phyloP scores from a whole-genome alignment of 1,140 invertebrate species.

The Sarcophaga bullata region DNA sequence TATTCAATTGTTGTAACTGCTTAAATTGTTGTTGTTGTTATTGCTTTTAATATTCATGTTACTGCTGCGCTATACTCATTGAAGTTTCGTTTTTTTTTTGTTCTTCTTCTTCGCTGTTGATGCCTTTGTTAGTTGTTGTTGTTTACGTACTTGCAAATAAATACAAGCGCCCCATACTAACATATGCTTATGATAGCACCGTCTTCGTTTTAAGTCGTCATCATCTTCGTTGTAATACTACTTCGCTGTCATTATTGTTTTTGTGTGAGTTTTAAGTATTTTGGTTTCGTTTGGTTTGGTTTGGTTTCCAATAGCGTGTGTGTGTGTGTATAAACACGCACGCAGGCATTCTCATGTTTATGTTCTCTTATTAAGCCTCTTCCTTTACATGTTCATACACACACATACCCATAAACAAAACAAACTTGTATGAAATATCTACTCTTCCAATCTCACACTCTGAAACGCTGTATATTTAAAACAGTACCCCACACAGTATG shows the following conservation, averaged over 20 bases:
- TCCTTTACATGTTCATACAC: neutral
- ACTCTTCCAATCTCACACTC: neutral
- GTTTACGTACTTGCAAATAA: too few species aligned
- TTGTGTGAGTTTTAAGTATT: neutral
- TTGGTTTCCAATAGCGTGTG: neutral
- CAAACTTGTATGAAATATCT: neutral
- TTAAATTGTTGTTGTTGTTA: neutral
- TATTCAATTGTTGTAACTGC: neutral
- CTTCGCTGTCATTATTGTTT: neutral
- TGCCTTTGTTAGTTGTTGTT: neutral
- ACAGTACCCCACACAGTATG: neutral
- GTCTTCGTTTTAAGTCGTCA: slow-evolving; percentile 9
- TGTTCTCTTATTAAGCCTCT: neutral
- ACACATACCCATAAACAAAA: neutral
- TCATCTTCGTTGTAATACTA: neutral
- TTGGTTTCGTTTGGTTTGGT: neutral
- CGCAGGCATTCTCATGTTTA: neutral
- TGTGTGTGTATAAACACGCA: neutral
- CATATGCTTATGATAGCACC: neutral
- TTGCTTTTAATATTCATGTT: neutral
- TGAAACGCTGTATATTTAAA: neutral
- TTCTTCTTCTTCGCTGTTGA: too few species aligned
- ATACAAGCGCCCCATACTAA: too few species aligned
- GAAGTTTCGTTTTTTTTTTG: too few species aligned
- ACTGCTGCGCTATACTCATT: too few species aligned